Evolutionary conservation across 2,888 invertebrate species (phyloP).

Genomic region (Liopterus haemorrhoidalis): DNA sequence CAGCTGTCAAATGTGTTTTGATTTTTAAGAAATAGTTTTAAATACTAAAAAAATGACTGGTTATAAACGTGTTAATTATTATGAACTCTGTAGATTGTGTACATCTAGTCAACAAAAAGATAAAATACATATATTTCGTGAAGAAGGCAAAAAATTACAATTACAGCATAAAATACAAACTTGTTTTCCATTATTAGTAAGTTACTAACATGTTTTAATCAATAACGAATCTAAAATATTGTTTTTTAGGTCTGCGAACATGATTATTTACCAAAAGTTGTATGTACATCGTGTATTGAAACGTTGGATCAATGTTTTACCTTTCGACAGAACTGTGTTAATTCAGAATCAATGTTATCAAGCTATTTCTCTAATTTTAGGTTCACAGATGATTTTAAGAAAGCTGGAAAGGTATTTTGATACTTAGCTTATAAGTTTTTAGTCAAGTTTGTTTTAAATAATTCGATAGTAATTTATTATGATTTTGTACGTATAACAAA

Average conservation of each 20-base stretch:
- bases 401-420: constrained; percentile 52
- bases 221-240: constrained; percentile 10
- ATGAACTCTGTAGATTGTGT: constrained; percentile 64
- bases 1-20: constrained; percentile 18
- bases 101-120: constrained; percentile 61
- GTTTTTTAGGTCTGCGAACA: constrained; percentile 56
- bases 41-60: constrained; percentile 51
- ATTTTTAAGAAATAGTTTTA: constrained; percentile 9
- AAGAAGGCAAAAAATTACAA: constrained; percentile 59
- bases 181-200: constrained; percentile 58
- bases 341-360: constrained; percentile 61
- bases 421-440: no score
- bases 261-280: constrained; percentile 63
- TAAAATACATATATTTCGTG: constrained; percentile 61
- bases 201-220: constrained; percentile 26
- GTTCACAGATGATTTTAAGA: constrained; percentile 56
- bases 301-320: constrained; percentile 57
- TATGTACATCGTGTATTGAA: constrained; percentile 58
- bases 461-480: no score
- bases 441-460: no score
- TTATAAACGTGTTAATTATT: constrained; percentile 64
- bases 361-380: constrained; percentile 58
- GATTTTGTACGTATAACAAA: no score
- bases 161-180: constrained; percentile 60
- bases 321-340: constrained; percentile 59